Evolutionary conservation across 2,888 invertebrate genomes (phyloP), one percentile per base, ranked within the genome.

Genomic region (Eremobia ochroleuca): DNA sequence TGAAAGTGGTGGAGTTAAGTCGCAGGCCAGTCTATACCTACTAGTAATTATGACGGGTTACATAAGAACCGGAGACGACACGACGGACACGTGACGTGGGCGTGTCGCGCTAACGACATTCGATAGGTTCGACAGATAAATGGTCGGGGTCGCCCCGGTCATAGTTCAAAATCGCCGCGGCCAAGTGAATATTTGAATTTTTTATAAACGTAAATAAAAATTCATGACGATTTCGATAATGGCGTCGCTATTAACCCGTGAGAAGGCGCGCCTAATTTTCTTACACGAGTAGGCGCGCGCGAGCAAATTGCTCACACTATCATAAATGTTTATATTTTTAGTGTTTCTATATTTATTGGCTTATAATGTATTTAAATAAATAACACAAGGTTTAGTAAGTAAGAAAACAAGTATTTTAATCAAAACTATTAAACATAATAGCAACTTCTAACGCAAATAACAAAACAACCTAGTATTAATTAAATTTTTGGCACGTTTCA

Each of bases 31-130:
- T 15, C n/a, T 66, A 34, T 52, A 79, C 25, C n/a, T 55, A 55
- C 72, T 18, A 84, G 68, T 81, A 77, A 77, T 87, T 73, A 84
- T 74, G 71, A 77, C 73, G 31, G 52, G 64, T 84, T 81, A 84
- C 75, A 71, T 87, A 85, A 85, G 75, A 71, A n/a, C 59, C 84
- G 59, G 65, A 66, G 73, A 67, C 81, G 81, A 81, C 73, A 73
- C 61, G 34, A 73, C 62, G 69, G 79, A 79, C 85, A 83, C 82
- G 84, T 84, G 76, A 64, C 71, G 84, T 82, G 81, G 81, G 82
- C 88, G 88, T 85, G 88, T 78, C 81, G 49, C 37, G 61, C 74
- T 84, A 85, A 88, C 79, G 77, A 87, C 82, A 85, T 55, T 85
- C 64, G 82, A 82, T 86, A 79, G 69, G 72, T 71, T 66, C 71